Evolutionary conservation across 2,888 invertebrate species (phyloP).

Genomic region (Morpho deidamia): DNA sequence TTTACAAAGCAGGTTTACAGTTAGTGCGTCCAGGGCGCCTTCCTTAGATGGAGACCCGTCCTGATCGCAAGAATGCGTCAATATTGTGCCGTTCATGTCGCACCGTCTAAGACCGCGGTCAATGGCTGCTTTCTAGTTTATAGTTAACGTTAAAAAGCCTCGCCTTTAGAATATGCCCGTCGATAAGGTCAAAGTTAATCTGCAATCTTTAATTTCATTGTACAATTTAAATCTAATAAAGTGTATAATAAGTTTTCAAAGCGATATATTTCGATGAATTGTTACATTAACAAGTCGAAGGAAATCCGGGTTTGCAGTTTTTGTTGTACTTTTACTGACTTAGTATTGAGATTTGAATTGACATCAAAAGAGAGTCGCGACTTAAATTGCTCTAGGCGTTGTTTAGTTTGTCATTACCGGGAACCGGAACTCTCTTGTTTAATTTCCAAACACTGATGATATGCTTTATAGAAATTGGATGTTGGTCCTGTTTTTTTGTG

Average conservation of each 20-base stretch:
- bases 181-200: conserved; percentile 18
- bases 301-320: conserved; percentile 5
- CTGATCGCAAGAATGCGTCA: conserved; percentile 54
- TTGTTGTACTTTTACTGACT: background rate
- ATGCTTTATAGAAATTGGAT: no score
- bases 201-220: conserved; percentile 11
- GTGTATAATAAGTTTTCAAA: background rate
- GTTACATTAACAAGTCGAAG: background rate
- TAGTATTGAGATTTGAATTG: background rate
- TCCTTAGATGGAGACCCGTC: conserved; percentile 61
- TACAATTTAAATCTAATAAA: conserved; percentile 8
- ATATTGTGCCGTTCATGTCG: conserved; percentile 43
- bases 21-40: conserved; percentile 55
- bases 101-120: conserved; percentile 21
- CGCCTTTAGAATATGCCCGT: conserved; percentile 11
- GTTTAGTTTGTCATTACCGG: background rate
- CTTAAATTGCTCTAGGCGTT: background rate
- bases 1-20: conserved; percentile 52
- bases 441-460: background rate
- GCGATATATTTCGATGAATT: conserved; percentile 1
- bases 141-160: conserved; percentile 11
- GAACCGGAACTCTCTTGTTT: background rate
- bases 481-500: no score
- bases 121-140: conserved; percentile 34
- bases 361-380: background rate